Percentiles rank a stretch among this genome's conserved stretches.
phyloP scores from a whole-genome alignment of 1,140 invertebrate species.

The Dermatophagoides farinae region DNA sequence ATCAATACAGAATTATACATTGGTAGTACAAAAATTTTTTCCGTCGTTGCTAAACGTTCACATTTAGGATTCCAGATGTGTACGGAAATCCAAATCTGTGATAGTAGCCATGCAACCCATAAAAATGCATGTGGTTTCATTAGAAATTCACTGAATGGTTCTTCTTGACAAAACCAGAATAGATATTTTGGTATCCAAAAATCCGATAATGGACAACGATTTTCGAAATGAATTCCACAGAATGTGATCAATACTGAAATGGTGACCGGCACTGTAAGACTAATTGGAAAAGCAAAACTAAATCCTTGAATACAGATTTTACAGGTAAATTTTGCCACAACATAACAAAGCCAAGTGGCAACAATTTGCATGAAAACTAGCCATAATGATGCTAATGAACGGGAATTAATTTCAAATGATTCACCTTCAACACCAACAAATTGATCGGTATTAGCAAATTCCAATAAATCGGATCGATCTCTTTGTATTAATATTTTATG shows the following conservation, averaged over 20 bases:
- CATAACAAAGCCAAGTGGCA: constrained; percentile 64
- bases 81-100: constrained; percentile 78
- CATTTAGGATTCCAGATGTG: constrained; percentile 95
- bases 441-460: constrained; percentile 1
- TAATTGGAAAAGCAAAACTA: constrained; percentile 84
- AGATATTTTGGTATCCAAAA: constrained; percentile 60
- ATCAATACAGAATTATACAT: constrained; percentile 83
- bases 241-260: constrained; percentile 69
- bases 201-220: constrained; percentile 66
- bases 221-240: constrained; percentile 59
- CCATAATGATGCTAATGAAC: constrained; percentile 36
- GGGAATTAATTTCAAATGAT: constrained; percentile 15
- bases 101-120: constrained; percentile 30
- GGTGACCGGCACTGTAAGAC: constrained; percentile 66
- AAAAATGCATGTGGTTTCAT: constrained; percentile 21
- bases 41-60: constrained; percentile 80
- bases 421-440: constrained; percentile 16
- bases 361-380: constrained; percentile 59
- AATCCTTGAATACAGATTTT: constrained; percentile 87
- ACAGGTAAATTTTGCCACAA: constrained; percentile 82
- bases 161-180: constrained; percentile 61
- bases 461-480: constrained; percentile 3
- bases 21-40: constrained; percentile 81
- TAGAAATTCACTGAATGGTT: constrained; percentile 35
- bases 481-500: constrained; percentile 16